Conservation (phyloP, 2,888 invertebrate species). For the Panopea generosa region DNA sequence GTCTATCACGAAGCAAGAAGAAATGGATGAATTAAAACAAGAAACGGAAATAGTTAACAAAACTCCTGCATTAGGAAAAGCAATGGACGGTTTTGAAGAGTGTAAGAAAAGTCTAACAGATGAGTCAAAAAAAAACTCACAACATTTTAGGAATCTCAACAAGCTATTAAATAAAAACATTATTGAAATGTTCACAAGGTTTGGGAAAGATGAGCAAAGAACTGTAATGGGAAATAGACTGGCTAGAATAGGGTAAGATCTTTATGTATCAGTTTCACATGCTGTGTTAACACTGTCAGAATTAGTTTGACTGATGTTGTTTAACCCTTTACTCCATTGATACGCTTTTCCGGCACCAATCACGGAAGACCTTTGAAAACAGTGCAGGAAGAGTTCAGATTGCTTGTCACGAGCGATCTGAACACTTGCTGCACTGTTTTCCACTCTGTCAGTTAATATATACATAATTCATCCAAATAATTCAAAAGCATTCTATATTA, state of each 20-base stretch:
- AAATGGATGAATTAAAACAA: conserved; percentile 23
- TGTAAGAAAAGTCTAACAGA: conserved; percentile 23
- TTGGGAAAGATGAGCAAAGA: conserved; percentile 49
- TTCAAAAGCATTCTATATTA: no score
- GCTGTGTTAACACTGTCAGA: not conserved
- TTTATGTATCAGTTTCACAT: not conserved
- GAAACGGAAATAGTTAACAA: conserved; percentile 25
- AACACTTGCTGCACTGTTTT: no score
- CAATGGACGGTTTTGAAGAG: conserved; percentile 40
- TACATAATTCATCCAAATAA: no score
- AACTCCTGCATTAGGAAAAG: conserved; percentile 23
- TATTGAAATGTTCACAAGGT: conserved; percentile 19
- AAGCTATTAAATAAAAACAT: conserved; percentile 46
- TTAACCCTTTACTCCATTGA: no score
- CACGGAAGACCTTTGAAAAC: no score
- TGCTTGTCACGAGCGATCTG: no score
- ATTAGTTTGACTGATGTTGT: no score
- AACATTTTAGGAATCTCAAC: conserved; percentile 25
- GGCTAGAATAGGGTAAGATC: conserved; percentile 63
- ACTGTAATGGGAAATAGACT: conserved; percentile 65
- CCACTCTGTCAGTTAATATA: no score
- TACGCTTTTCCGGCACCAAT: no score
- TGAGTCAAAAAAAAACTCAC: not conserved
- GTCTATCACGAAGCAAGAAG: conserved; percentile 15
- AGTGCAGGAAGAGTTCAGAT: no score